These are phyloP conservation scores for Linyphia triangularis DNA, from an alignment of 2,888 invertebrate species.

Conservation along the genomic window DNA sequence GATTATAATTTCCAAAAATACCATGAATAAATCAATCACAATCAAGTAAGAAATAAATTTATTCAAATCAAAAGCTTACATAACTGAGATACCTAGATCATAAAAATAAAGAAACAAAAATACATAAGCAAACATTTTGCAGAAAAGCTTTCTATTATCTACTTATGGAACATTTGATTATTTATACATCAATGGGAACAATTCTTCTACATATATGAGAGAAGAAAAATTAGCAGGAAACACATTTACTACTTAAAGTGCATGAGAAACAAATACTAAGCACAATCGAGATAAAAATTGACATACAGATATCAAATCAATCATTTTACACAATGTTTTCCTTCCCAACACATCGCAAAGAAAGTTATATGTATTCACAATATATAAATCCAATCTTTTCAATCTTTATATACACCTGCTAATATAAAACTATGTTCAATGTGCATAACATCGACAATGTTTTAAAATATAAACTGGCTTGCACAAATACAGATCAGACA, in stretches of 20 bases:
- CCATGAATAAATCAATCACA: no score
- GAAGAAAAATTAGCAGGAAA: slow-evolving; percentile 18
- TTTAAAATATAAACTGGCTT: slow-evolving; percentile 62
- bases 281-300: slow-evolving; percentile 46
- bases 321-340: slow-evolving; percentile 30
- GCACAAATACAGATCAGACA: slow-evolving; percentile 66
- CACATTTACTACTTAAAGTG: slow-evolving; percentile 46
- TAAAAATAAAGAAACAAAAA: slow-evolving; percentile 42
- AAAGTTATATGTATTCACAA: slow-evolving; percentile 64
- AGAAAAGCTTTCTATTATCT: slow-evolving; percentile 23
- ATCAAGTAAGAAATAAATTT: slow-evolving; percentile 39
- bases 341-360: slow-evolving; percentile 31
- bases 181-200: slow-evolving; percentile 22
- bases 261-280: slow-evolving; percentile 66
- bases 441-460: slow-evolving; percentile 66
- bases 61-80: slow-evolving; percentile 61
- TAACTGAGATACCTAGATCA: slow-evolving; percentile 30
- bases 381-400: slow-evolving; percentile 62
- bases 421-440: slow-evolving; percentile 74
- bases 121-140: slow-evolving; percentile 16
- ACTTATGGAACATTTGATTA: slow-evolving; percentile 46
- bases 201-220: slow-evolving; percentile 30
- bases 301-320: slow-evolving; percentile 50
- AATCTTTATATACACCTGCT: slow-evolving; percentile 65
- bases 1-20: no score